phyloP scores from a whole-genome alignment of 2,113 vertebrate species.

The Notiomystis cincta region DNA sequence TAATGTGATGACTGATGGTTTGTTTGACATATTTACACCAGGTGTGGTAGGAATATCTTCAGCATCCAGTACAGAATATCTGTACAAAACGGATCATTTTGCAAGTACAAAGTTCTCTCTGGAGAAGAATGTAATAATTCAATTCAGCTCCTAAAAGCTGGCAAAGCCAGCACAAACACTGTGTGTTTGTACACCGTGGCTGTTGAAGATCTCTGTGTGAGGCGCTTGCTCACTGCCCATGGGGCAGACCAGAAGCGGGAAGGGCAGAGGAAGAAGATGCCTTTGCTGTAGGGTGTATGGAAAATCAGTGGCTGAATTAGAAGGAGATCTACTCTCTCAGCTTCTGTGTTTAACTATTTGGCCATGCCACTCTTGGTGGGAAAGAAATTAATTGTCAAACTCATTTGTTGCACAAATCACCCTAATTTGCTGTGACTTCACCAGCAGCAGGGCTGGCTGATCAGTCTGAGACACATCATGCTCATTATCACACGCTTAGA shows the following conservation, averaged over 20 bases:
- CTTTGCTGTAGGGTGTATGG: accelerated
- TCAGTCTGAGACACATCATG: neutral
- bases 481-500: accelerated
- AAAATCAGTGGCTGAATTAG: neutral
- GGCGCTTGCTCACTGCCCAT: accelerated
- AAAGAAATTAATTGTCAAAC: neutral
- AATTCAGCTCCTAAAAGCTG: neutral
- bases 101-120: neutral
- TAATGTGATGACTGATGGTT: neutral
- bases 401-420: neutral
- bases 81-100: neutral
- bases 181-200: accelerated
- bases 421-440: neutral
- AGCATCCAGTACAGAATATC: neutral
- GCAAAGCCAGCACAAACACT: accelerated
- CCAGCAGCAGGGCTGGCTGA: neutral
- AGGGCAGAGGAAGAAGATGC: neutral
- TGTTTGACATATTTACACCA: neutral
- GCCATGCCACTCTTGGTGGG: neutral
- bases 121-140: neutral
- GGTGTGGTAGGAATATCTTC: neutral
- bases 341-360: neutral
- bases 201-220: accelerated
- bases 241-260: neutral
- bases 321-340: accelerated